These are phyloP conservation scores for Anguilla rostrata DNA, from an alignment of 2,113 vertebrate species.

Conservation along the genomic window DNA sequence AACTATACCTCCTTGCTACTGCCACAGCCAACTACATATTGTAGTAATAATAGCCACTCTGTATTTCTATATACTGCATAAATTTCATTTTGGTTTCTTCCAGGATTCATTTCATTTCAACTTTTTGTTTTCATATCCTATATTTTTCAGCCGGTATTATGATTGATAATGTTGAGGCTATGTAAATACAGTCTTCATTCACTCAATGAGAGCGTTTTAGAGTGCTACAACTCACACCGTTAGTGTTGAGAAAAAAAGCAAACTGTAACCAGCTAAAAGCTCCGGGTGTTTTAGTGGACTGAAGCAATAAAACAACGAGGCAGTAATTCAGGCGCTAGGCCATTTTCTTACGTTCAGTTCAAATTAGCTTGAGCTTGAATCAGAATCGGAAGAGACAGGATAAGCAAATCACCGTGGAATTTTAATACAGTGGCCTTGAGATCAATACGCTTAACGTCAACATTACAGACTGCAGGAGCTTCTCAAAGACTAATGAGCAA, in stretches of 20 bases:
- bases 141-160: background rate
- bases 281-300: background rate
- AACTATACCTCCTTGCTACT: no score
- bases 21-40: no score
- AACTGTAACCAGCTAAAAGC: background rate
- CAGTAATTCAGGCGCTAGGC: conserved; percentile 1
- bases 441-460: conserved; percentile 31
- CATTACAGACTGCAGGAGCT: conserved; percentile 22
- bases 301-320: background rate
- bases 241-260: background rate
- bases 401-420: conserved; percentile 20
- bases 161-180: background rate
- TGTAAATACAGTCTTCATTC: background rate
- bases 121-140: background rate
- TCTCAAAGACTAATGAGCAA: conserved; percentile 12
- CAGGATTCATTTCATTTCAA: background rate
- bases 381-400: background rate
- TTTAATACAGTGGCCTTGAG: conserved; percentile 18
- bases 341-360: conserved; percentile 3
- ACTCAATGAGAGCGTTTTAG: background rate
- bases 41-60: no score
- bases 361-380: conserved; percentile 18
- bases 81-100: no score
- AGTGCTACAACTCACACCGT: background rate
- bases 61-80: background rate